A percentile compares a stretch with the other conserved stretches of the same genome.
phyloP scores from a whole-genome alignment of 2,797 vertebrate species.

The Pithecia hirsuta region DNA sequence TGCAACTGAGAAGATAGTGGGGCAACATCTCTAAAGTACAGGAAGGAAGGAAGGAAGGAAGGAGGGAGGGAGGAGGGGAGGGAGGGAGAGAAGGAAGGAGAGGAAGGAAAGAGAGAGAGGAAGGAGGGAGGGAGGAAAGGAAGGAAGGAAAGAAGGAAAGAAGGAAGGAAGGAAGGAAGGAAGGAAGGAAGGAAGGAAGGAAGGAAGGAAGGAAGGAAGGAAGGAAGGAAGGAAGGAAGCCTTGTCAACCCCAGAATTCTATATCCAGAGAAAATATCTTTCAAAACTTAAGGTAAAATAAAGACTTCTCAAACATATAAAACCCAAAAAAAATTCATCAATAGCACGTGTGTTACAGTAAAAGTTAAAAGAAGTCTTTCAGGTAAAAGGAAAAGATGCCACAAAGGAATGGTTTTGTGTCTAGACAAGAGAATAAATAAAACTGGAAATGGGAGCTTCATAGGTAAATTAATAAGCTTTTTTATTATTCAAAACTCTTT shows the following conservation, averaged over 20 bases:
- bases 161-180: too few species aligned
- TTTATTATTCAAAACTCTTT: neutral
- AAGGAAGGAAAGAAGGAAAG: accelerated
- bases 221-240: too few species aligned
- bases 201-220: too few species aligned
- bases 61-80: accelerated
- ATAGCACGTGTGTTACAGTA: neutral
- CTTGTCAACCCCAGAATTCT: neutral
- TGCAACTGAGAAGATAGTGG: too few species aligned
- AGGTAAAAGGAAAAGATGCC: neutral
- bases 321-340: neutral
- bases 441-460: neutral
- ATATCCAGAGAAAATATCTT: neutral
- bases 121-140: too few species aligned
- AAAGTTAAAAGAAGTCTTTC: neutral
- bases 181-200: too few species aligned
- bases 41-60: too few species aligned
- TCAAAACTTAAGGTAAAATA: neutral
- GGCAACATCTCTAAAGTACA: too few species aligned
- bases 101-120: too few species aligned
- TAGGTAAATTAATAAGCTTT: neutral
- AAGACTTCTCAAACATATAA: neutral
- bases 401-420: neutral
- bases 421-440: neutral
- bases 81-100: too few species aligned